Evolutionary conservation across 2,888 invertebrate species (phyloP).

Genomic region (Xylota sylvarum): DNA sequence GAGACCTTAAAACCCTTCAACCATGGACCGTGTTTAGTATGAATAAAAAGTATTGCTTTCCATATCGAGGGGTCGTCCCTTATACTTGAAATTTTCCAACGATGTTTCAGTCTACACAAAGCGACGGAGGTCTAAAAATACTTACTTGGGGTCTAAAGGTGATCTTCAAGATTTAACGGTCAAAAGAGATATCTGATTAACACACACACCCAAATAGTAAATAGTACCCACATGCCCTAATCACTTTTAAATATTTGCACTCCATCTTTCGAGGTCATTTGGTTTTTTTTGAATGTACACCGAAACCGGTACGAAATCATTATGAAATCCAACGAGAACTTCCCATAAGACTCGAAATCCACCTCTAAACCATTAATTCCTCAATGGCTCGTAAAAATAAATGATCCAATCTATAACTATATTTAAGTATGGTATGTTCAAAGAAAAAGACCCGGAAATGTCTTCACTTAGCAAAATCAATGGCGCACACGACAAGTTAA

Average conservation of each 20-base stretch:
- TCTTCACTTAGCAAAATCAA: neutral
- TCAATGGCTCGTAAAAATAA: constrained; percentile 8
- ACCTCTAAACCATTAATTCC: neutral
- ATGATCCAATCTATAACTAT: constrained; percentile 12
- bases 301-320: neutral
- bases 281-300: neutral
- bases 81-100: too few relatives aligned
- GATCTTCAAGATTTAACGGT: too few relatives aligned
- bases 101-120: too few relatives aligned
- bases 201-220: too few relatives aligned
- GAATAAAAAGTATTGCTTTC: too few relatives aligned
- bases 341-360: constrained; percentile 3
- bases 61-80: too few relatives aligned
- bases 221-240: neutral
- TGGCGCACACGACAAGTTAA: constrained; percentile 12
- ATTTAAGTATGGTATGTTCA: too few relatives aligned
- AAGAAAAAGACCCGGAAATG: constrained; percentile 16
- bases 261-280: neutral
- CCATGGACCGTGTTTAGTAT: too few relatives aligned
- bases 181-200: too few relatives aligned
- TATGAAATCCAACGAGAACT: constrained; percentile 5
- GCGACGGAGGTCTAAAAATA: too few relatives aligned
- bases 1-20: too few relatives aligned
- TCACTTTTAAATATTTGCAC: neutral
- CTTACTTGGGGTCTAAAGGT: too few relatives aligned